Evolutionary conservation across 1,140 invertebrate genomes (phyloP).

Genomic region (Danaus melanippus): DNA sequence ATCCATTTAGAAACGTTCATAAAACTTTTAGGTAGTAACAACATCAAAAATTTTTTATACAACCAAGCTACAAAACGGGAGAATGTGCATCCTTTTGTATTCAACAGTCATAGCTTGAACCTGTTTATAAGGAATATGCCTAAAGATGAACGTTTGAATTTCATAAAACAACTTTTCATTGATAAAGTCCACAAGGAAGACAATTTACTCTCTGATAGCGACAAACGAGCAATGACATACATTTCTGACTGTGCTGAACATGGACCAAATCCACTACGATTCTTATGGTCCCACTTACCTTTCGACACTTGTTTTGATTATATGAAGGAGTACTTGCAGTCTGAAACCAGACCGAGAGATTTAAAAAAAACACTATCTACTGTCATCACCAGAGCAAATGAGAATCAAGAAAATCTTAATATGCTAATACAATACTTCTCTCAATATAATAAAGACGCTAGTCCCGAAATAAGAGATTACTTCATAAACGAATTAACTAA

Average conservation of each 20-base stretch:
- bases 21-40: constrained; percentile 30
- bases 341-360: constrained; percentile 18
- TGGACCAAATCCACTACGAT: constrained; percentile 24
- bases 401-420: constrained; percentile 27
- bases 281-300: constrained; percentile 35
- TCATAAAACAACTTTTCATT: constrained; percentile 42
- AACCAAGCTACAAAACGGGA: constrained; percentile 24
- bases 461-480: constrained; percentile 16
- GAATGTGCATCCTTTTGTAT: constrained; percentile 3
- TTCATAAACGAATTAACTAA: constrained; percentile 29
- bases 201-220: constrained; percentile 9
- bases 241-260: constrained; percentile 3
- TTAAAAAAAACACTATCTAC: constrained; percentile 31
- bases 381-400: constrained; percentile 26
- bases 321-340: constrained; percentile 32
- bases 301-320: constrained; percentile 15
- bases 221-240: constrained; percentile 20
- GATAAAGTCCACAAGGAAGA: constrained; percentile 28
- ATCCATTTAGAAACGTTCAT: constrained; percentile 42
- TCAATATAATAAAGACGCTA: constrained; percentile 31
- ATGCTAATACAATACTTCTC: constrained; percentile 35
- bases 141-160: constrained; percentile 33
- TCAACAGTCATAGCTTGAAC: constrained; percentile 22
- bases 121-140: constrained; percentile 32
- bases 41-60: constrained; percentile 40